Percentiles rank a stretch among this genome's conserved stretches.
Conservation (phyloP, 2,888 invertebrate species). For the Plebejus melissa region DNA sequence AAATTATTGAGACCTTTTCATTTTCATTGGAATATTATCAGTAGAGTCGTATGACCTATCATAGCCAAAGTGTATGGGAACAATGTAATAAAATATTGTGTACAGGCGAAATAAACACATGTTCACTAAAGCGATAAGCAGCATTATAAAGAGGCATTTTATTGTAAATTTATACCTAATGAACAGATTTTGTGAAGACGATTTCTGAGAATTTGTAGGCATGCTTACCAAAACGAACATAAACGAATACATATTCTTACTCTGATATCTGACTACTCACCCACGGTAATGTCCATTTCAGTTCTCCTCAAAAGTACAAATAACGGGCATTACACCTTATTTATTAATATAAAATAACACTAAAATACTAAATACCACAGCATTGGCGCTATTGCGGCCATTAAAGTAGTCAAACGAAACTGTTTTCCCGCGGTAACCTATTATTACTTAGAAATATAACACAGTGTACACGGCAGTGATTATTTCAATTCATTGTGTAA, state of each 20-base stretch:
- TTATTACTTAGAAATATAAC: slow-evolving; percentile 36
- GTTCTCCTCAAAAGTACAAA: slow-evolving; percentile 49
- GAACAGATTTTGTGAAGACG: slow-evolving; percentile 3
- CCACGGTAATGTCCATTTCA: slow-evolving; percentile 75
- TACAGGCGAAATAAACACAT: background rate
- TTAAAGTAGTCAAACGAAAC: slow-evolving; percentile 73
- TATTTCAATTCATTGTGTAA: slow-evolving; percentile 29
- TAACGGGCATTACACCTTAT: slow-evolving; percentile 47
- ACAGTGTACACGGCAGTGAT: slow-evolving; percentile 34
- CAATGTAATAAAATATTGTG: background rate
- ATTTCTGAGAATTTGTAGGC: slow-evolving; percentile 24
- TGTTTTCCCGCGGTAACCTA: slow-evolving; percentile 74
- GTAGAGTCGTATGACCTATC: background rate
- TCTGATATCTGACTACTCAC: slow-evolving; percentile 48
- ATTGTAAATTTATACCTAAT: background rate
- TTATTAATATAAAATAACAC: slow-evolving; percentile 53
- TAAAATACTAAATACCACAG: slow-evolving; percentile 65
- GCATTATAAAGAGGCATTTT: background rate
- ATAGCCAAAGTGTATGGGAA: background rate
- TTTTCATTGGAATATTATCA: background rate
- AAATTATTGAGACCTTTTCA: background rate
- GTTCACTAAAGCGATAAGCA: background rate
- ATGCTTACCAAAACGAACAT: background rate
- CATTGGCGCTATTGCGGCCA: slow-evolving; percentile 78
- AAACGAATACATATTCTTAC: background rate